Evolutionary conservation across 2,888 invertebrate genomes (phyloP).

Genomic region (Trissonchulus latispiculum): DNA sequence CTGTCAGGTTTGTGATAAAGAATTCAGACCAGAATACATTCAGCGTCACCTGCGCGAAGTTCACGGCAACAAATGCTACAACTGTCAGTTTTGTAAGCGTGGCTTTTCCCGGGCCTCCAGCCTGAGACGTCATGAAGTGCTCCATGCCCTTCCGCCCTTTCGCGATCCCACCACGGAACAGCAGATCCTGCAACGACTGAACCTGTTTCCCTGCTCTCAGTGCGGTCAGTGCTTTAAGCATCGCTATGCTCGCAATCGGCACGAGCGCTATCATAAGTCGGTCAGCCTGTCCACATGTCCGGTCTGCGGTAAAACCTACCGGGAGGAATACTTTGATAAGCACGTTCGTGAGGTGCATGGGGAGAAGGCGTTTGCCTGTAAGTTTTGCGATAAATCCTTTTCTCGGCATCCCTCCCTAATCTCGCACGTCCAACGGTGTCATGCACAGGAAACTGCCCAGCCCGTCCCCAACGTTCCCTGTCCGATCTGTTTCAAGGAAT

Average conservation of each 20-base stretch:
- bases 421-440: background rate
- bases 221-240: background rate
- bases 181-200: background rate
- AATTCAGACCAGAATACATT: background rate
- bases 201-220: background rate
- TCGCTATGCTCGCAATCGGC: background rate
- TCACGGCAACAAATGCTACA: background rate
- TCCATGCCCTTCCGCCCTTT: background rate
- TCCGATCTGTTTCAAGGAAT: background rate
- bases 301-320: background rate
- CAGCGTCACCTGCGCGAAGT: background rate
- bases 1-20: background rate
- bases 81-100: background rate
- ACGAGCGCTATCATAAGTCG: background rate
- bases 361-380: background rate
- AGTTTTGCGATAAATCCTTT: background rate
- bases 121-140: background rate
- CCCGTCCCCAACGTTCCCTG: background rate
- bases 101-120: background rate
- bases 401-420: background rate
- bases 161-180: background rate
- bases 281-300: background rate
- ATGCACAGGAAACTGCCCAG: background rate
- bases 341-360: background rate
- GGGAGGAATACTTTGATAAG: background rate